Evolutionary conservation across 2,113 vertebrate genomes (phyloP).

Genomic region (Dicentrarchus labrax): DNA sequence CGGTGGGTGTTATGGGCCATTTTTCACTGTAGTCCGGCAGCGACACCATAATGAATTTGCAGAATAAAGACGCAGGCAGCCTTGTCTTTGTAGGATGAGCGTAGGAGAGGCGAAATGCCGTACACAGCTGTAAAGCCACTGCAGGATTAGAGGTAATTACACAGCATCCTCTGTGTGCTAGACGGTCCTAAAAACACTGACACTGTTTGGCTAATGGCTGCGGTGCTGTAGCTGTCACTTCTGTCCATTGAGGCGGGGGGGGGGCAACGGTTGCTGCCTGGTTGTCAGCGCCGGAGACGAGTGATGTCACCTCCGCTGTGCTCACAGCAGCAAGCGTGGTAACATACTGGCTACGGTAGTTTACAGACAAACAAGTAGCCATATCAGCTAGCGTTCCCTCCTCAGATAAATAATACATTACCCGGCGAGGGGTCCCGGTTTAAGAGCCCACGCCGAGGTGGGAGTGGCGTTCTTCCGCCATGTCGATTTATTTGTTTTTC

Average conservation of each 20-base stretch:
- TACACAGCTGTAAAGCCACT: slow-evolving; percentile 43
- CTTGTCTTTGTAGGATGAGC: neutral
- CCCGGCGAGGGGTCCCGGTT: neutral
- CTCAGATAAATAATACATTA: neutral
- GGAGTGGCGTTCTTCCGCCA: neutral
- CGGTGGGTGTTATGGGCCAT: slow-evolving; percentile 25
- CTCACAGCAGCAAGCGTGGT: neutral
- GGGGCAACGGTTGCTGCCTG: slow-evolving; percentile 20
- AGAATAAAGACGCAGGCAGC: slow-evolving; percentile 17
- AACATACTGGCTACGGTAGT: slow-evolving; percentile 25
- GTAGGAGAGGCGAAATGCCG: neutral
- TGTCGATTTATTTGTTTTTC: neutral
- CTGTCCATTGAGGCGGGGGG: neutral
- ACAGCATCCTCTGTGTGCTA: slow-evolving; percentile 5
- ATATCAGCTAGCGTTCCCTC: neutral
- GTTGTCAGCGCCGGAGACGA: slow-evolving; percentile 40
- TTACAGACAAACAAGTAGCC: neutral
- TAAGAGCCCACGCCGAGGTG: neutral
- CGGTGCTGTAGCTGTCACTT: slow-evolving; percentile 28
- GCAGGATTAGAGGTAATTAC: slow-evolving; percentile 41
- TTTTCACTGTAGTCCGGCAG: slow-evolving; percentile 39
- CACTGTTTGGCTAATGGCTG: slow-evolving; percentile 46
- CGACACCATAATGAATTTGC: slow-evolving; percentile 49
- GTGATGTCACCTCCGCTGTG: slow-evolving; percentile 80
- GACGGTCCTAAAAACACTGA: neutral